Base-by-base conservation (phyloP, 2,797 vertebrate species). In the Coluber constrictor region DNA sequence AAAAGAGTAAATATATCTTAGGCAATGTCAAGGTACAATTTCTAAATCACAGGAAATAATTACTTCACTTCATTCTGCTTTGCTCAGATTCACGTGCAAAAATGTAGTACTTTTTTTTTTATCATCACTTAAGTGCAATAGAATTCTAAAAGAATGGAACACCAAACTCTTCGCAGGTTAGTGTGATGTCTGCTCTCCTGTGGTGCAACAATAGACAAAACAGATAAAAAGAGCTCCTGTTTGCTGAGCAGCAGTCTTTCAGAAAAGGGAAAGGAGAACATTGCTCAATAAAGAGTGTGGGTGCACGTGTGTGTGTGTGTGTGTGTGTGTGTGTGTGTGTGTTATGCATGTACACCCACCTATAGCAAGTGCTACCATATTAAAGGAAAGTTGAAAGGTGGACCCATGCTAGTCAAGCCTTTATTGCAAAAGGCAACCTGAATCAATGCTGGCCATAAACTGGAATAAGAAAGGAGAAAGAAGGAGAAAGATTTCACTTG, bases 221-320 rank as follows among this genome's bases (percentile, higher is more conserved):
- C 37, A 87, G 60, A 92, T 47, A 83, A 61, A 91, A 90, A 89
- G 79, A 88, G 2, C n/a, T 93, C 15, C 91, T 94, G 89, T 93
- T 94, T 93, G 66, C 93, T 92, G 93, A 96, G 90, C 90, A 43
- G 92, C 54, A 90, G 43, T 25, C n/a, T 56, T 86, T 95, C 88
- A 91, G 74, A 90, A 74, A 63, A 93, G 25, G 70, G 83, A 93
- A 95, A 95, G 88, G 86, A 93, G 5, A 95, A 37, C 61, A 92
- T 37, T 23, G 0, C 91, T 93, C 90, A 95, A 37, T 86, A 92
- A 92, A 18, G 0, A 57, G 29, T 32, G 5, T n/a, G 63, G 8
- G 13, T 32, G 0, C 32, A 13, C 15, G 29, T n/a, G 29, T 18
- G 61, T 32, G 32, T 83, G 63, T 32, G 13, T 70, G 29, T 70